A percentile compares a stretch with the other conserved stretches of the same genome.
phyloP scores from a whole-genome alignment of 2,888 invertebrate genomes.

The Callimorpha dominula region DNA sequence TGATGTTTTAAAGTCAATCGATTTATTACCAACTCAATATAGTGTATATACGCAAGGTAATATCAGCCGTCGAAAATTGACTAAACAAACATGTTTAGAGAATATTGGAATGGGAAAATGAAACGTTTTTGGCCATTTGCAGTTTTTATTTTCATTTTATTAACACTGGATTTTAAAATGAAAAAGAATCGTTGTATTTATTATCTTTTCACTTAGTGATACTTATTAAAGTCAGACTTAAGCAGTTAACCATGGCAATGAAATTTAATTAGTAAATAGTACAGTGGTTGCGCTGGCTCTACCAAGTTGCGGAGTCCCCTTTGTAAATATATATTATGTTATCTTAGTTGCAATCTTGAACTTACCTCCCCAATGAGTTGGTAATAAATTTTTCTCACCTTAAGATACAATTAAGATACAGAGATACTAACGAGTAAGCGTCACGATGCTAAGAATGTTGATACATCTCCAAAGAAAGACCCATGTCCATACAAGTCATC shows the following conservation, averaged over 20 bases:
- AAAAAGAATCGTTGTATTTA: too few relatives aligned
- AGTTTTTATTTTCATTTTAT: too few relatives aligned
- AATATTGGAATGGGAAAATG: background rate
- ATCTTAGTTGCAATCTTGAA: too few relatives aligned
- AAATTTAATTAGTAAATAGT: too few relatives aligned
- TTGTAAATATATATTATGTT: background rate
- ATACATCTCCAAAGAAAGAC: background rate
- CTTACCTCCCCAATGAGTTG: background rate
- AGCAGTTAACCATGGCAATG: too few relatives aligned
- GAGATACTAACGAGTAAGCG: background rate
- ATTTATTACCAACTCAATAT: constrained; percentile 36
- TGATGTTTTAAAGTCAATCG: constrained; percentile 35
- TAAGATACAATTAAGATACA: background rate
- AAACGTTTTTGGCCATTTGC: background rate
- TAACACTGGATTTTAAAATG: too few relatives aligned
- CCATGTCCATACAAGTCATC: background rate
- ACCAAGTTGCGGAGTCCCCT: background rate
- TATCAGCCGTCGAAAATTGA: constrained; percentile 14
- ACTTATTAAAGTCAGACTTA: background rate
- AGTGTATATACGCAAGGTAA: constrained; percentile 30
- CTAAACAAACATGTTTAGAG: background rate
- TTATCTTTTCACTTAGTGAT: background rate
- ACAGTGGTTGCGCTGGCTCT: background rate
- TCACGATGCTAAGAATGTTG: background rate
- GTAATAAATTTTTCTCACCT: background rate